These are phyloP conservation scores for Cavia porcellus DNA, from an alignment of 2,113 vertebrate species.

Conservation along the genomic window DNA sequence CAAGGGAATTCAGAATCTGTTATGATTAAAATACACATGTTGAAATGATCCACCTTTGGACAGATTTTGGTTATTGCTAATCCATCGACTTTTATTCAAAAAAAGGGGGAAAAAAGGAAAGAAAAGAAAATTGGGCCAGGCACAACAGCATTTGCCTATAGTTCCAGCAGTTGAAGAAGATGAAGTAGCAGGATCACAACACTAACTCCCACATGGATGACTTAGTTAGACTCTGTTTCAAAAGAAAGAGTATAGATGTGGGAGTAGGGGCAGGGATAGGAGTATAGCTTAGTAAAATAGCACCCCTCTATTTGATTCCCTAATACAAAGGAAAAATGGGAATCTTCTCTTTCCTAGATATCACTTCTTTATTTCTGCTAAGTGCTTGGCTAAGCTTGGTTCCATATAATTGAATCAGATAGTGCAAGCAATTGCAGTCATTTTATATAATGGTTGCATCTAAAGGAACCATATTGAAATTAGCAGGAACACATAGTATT, in stretches of 20 bases:
- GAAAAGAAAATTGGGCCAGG: not conserved
- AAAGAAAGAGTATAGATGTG: not conserved
- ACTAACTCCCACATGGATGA: not conserved
- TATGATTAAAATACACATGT: not conserved
- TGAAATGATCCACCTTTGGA: not conserved
- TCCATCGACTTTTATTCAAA: not conserved
- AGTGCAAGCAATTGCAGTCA: not conserved
- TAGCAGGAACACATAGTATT: not conserved
- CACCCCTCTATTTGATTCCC: not conserved
- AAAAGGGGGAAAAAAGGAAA: not conserved
- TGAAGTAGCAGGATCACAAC: not conserved
- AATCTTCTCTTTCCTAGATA: not conserved
- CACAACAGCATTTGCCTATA: not conserved
- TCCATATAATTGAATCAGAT: not conserved
- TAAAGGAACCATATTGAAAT: slow-evolving; percentile 16
- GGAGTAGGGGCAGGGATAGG: too few species aligned
- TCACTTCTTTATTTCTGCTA: slow-evolving; percentile 41
- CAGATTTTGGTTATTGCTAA: not conserved
- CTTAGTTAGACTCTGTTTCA: not conserved
- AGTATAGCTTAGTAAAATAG: not conserved
- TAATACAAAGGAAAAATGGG: not conserved
- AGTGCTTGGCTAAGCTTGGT: not conserved
- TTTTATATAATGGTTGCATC: not conserved
- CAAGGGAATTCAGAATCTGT: not conserved
- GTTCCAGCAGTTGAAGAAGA: too few species aligned